Evolutionary conservation across 1,140 invertebrate genomes (phyloP), one percentile per base, ranked within the genome.

Genomic region (Propsilocerus akamusi): DNA sequence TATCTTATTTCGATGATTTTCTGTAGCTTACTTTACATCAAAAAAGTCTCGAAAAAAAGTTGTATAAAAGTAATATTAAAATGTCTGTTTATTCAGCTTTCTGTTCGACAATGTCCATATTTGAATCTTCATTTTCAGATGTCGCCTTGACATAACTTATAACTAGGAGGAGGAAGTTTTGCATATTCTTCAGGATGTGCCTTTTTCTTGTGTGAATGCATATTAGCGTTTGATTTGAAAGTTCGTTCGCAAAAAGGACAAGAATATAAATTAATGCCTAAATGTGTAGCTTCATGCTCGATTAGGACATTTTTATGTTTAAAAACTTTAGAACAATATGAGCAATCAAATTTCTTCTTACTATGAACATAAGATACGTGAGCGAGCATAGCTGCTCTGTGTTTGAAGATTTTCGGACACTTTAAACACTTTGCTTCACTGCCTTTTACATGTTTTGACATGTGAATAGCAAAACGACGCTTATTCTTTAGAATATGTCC

Each of bases 251-350:
- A 65, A 50, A 62, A 58, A 5, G 59, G 61, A 49, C 63, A 65
- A 48, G 53, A 60, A 52, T 65, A 65, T 8, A 65, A 51, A 14
- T 59, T 56, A 49, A 65, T 60, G 11, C 63, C 63, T 0, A 60
- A 62, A n/a, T 65, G 63, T 17, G 53, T 57, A 12, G 61, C 53
- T 59, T 65, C 62, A 53, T 65, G 63, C 49, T 65, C 63, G 52
- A 64, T 0, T 59, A 55, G 14, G 5, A 6, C 28, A 12, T 23
- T 49, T 25, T 10, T 6, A n/a, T 49, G 23, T 20, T 24, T 24
- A 11, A 41, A 25, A 22, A 5, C 17, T 11, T 3, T 12, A 11
- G 3, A 10, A 48, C 20, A 48, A 24, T 3, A 25, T 25, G 23
- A 14, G 3, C 25, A 47, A n/a, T 26, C 12, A 4, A 47, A 47